Conservation (phyloP, 2,113 vertebrate genomes). For the Opisthocomus hoazin region DNA sequence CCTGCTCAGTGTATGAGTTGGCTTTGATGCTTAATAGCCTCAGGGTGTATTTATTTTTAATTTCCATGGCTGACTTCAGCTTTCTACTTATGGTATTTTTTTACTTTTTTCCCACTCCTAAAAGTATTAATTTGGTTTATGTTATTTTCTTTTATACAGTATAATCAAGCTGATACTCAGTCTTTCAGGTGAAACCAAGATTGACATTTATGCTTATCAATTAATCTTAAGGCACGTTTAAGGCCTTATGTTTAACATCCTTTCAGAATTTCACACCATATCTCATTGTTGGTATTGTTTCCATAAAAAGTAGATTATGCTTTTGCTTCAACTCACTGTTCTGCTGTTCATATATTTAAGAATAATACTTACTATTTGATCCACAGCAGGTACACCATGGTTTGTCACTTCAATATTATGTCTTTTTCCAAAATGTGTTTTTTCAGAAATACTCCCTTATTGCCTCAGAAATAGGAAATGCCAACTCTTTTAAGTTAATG, state of each 20-base stretch:
- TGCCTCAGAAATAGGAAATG: not conserved
- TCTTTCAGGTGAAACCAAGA: not conserved
- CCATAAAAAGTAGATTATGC: not conserved
- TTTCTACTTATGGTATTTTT: not conserved
- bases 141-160: not conserved
- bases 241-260: not conserved
- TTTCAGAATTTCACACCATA: not conserved
- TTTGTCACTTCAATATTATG: not conserved
- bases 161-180: not conserved
- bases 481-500: not conserved
- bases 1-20: not conserved
- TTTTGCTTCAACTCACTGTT: not conserved
- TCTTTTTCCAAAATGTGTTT: not conserved
- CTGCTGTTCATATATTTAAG: not conserved
- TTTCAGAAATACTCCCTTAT: not conserved
- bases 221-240: not conserved
- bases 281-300: not conserved
- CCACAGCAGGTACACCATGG: not conserved
- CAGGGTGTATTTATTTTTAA: not conserved
- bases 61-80: not conserved
- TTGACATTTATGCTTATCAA: not conserved
- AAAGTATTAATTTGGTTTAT: not conserved
- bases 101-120: not conserved
- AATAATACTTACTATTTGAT: not conserved
- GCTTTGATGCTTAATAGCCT: not conserved